Conservation (phyloP, 2,797 vertebrate species). For the Darevskia mixta region DNA sequence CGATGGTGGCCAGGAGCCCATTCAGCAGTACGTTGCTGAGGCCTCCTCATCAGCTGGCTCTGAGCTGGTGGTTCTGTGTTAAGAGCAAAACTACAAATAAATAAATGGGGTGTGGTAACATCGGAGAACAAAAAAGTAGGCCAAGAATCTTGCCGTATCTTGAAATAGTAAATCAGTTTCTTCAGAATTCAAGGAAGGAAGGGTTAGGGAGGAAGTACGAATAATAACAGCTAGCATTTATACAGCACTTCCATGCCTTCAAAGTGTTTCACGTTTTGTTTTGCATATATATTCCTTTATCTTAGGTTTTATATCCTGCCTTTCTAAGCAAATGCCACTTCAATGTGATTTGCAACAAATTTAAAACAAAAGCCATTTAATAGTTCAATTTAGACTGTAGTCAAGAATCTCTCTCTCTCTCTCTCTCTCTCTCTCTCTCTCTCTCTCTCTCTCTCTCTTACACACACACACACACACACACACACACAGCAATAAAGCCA, state of each 20-base stretch:
- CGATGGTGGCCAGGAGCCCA: not conserved
- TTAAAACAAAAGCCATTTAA: not conserved
- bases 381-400: not conserved
- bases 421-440: no score
- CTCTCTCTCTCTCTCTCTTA: no score
- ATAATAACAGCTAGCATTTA: not conserved
- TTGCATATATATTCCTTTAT: not conserved
- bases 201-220: not conserved
- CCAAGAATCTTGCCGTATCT: not conserved
- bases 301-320: not conserved
- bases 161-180: not conserved
- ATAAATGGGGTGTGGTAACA: not conserved
- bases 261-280: not conserved
- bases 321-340: constrained; percentile 4
- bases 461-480: no score
- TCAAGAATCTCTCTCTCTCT: not conserved
- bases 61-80: not conserved
- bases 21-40: not conserved
- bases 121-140: not conserved
- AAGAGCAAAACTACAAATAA: not conserved
- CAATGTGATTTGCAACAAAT: not conserved
- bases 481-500: not conserved
- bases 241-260: not conserved
- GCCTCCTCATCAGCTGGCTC: not conserved
- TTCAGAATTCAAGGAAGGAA: not conserved